phyloP scores from a whole-genome alignment of 2,113 vertebrate species.

The Hippopotamus amphibius region DNA sequence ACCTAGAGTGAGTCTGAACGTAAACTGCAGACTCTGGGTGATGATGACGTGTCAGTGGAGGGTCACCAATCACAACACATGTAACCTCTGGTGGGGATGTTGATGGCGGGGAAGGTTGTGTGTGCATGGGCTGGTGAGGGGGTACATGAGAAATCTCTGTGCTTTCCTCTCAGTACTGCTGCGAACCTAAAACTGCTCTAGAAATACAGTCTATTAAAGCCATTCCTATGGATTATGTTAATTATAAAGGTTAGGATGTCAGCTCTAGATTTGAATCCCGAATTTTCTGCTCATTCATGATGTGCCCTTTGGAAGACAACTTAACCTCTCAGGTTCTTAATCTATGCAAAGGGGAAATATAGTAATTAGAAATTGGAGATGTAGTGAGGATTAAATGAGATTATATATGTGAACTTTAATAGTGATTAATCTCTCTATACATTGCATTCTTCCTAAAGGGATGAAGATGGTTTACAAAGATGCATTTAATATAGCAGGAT shows the following conservation, averaged over 20 bases:
- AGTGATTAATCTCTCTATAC: not conserved
- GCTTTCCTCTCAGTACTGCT: not conserved
- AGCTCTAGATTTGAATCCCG: not conserved
- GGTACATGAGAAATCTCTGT: not conserved
- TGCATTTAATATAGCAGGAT: not conserved
- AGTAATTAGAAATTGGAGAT: not conserved
- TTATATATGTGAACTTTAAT: not conserved
- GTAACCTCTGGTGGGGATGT: no score
- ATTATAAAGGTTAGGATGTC: not conserved
- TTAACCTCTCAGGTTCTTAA: not conserved
- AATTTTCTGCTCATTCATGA: not conserved
- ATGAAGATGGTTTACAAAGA: not conserved
- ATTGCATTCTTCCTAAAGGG: not conserved
- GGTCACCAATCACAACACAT: rapidly evolving
- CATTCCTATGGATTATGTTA: not conserved
- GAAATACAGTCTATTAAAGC: not conserved
- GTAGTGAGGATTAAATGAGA: not conserved
- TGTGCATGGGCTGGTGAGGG: rapidly evolving
- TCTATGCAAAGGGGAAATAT: not conserved
- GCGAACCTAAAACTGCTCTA: not conserved
- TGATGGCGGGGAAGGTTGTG: not conserved
- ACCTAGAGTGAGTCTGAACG: not conserved
- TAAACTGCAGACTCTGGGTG: not conserved
- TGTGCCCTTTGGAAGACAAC: not conserved
- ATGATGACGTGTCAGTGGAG: not conserved